These are phyloP conservation scores for Pitta sordida DNA, from an alignment of 2,113 vertebrate species.

Conservation along the genomic window DNA sequence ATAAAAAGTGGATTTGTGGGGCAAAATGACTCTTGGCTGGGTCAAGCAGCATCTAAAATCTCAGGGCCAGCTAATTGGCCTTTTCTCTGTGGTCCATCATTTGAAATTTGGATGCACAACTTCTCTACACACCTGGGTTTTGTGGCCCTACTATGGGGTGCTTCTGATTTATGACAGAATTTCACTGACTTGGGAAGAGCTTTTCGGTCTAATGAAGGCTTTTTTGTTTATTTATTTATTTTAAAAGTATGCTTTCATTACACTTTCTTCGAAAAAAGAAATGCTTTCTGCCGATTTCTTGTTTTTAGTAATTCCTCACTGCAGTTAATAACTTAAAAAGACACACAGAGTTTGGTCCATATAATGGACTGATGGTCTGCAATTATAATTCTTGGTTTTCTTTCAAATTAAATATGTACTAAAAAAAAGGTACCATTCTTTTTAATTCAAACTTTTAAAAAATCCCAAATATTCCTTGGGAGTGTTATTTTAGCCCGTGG, in stretches of 20 bases:
- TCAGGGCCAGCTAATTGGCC: no score
- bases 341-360: background rate
- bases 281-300: background rate
- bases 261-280: background rate
- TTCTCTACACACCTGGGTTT: background rate
- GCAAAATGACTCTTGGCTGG: no score
- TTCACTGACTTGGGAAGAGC: background rate
- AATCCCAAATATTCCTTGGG: background rate
- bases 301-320: background rate
- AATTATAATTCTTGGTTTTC: background rate
- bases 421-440: constrained; percentile 5
- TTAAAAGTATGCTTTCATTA: background rate
- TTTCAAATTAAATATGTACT: background rate
- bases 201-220: background rate
- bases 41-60: no score
- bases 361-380: background rate
- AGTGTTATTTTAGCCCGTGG: background rate
- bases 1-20: no score
- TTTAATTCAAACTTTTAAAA: background rate
- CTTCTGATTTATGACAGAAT: background rate
- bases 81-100: no score
- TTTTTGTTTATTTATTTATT: background rate
- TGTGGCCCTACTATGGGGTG: background rate
- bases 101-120: background rate
- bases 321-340: background rate